Conservation (phyloP, 2,888 invertebrate species). For the Plagiodera versicolora region DNA sequence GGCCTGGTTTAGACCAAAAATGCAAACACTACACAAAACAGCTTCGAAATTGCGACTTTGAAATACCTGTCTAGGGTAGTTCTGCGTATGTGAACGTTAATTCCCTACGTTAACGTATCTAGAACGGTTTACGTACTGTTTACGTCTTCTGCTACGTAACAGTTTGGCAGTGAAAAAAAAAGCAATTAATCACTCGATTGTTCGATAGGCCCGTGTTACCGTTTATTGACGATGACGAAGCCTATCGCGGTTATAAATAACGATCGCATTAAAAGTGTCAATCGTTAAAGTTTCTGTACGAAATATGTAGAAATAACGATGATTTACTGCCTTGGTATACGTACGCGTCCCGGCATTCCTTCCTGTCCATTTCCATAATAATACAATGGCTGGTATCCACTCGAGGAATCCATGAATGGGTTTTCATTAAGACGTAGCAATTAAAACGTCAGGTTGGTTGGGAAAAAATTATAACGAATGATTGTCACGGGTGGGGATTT, state of each 20-base stretch:
- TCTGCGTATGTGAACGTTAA: no score
- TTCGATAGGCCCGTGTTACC: no score
- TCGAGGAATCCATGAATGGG: neutral
- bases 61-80: no score
- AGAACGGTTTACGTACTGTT: no score
- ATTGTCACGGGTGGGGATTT: constrained; percentile 5
- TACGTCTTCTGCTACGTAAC: no score
- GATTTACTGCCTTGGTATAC: neutral
- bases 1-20: no score
- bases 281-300: neutral
- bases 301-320: neutral
- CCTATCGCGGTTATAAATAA: neutral
- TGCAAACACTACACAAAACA: no score
- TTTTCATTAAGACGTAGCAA: neutral
- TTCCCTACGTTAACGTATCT: no score
- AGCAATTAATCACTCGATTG: no score
- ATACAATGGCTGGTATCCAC: neutral
- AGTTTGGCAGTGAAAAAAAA: no score
- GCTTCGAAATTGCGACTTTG: no score
- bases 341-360: neutral
- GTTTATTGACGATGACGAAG: no score
- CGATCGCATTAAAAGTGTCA: neutral
- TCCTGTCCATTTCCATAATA: neutral
- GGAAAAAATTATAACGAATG: neutral
- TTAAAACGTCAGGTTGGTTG: neutral